Percentiles rank a stretch among this genome's conserved stretches.
phyloP scores from a whole-genome alignment of 2,888 invertebrate species.

The Cataglyphis altisquamis region DNA sequence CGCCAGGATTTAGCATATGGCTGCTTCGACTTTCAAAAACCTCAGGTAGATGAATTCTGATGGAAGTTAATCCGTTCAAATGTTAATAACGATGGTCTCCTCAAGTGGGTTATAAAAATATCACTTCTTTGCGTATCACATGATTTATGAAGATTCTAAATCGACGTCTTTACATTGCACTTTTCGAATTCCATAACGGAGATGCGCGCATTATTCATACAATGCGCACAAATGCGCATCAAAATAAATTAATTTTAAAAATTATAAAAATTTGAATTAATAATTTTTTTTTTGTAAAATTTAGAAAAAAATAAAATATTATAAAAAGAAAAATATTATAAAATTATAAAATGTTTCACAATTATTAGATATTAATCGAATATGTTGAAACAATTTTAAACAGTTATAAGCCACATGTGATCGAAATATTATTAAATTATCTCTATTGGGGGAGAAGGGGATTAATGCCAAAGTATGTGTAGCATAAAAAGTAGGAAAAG shows the following conservation, averaged over 20 bases:
- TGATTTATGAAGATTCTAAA: conserved; percentile 64
- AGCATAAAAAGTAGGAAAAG: conserved; percentile 1
- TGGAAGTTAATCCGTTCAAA: conserved; percentile 65
- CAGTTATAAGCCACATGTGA: background rate
- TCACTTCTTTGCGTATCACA: conserved; percentile 45
- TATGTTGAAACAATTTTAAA: background rate
- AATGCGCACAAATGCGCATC: background rate
- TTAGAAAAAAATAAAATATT: background rate
- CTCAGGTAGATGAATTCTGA: conserved; percentile 60
- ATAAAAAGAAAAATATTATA: background rate
- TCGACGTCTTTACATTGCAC: conserved; percentile 59
- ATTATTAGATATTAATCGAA: background rate
- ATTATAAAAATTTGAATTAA: background rate
- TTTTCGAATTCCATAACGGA: conserved; percentile 46
- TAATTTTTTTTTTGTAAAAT: conserved; percentile 10
- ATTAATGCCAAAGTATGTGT: conserved; percentile 21
- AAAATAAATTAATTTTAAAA: conserved; percentile 3
- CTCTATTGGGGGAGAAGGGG: background rate
- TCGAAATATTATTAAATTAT: conserved; percentile 20
- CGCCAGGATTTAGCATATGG: conserved; percentile 47
- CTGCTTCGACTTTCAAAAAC: conserved; percentile 27
- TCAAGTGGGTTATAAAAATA: conserved; percentile 44
- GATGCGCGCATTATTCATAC: background rate
- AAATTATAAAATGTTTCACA: conserved; percentile 20
- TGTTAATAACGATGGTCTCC: conserved; percentile 39